These are phyloP conservation scores for Pangasius krempfi DNA, from an alignment of 2,797 vertebrate species.

Conservation along the genomic window DNA sequence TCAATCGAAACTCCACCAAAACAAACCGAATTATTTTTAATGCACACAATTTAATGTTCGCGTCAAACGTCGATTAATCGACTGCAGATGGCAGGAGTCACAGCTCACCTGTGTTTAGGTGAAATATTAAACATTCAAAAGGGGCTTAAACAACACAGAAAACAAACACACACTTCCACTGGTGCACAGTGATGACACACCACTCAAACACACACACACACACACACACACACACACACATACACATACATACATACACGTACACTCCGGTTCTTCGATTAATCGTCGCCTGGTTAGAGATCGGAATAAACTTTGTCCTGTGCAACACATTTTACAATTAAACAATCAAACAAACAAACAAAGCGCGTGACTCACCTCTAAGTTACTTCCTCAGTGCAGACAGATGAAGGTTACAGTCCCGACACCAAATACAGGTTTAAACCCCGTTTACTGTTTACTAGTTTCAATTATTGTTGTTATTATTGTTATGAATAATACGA, in stretches of 20 bases:
- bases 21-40: not conserved
- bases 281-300: too few relatives aligned
- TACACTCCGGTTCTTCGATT: not conserved
- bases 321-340: not conserved
- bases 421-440: not conserved
- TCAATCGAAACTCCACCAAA: not conserved
- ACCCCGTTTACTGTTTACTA: too few relatives aligned
- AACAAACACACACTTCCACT: not conserved
- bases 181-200: too few relatives aligned
- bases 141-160: not conserved
- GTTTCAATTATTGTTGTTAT: too few relatives aligned
- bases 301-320: not conserved
- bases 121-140: not conserved
- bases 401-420: not conserved
- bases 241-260: not conserved
- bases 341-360: not conserved
- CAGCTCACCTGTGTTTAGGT: not conserved
- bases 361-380: not conserved
- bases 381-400: not conserved
- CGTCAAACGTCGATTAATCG: not conserved
- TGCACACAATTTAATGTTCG: not conserved
- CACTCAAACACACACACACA: not conserved
- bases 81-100: not conserved
- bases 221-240: not conserved
- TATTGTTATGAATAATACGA: not conserved